phyloP scores from a whole-genome alignment of 2,888 invertebrate species.

The Eupithecia insigniata region DNA sequence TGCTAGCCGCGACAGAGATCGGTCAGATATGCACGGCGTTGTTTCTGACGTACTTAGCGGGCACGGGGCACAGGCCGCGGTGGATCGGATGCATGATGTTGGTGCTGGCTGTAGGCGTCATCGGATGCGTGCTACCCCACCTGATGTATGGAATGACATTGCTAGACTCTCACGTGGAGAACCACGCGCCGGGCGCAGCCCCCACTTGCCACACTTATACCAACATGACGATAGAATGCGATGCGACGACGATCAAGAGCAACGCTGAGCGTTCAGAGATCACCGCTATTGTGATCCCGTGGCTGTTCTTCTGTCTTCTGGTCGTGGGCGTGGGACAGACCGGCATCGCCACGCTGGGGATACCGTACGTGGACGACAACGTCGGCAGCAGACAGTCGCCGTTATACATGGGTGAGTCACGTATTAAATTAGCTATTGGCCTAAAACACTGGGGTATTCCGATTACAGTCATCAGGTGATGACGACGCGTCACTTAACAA shows the following conservation, averaged over 20 bases:
- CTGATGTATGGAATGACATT: slow-evolving; percentile 91
- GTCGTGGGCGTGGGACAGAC: slow-evolving; percentile 97
- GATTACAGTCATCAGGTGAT: background rate
- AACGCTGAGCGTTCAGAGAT: slow-evolving; percentile 89
- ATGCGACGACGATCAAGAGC: slow-evolving; percentile 85
- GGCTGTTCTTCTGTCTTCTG: slow-evolving; percentile 94
- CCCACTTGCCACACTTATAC: slow-evolving; percentile 62
- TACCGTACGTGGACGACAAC: slow-evolving; percentile 97
- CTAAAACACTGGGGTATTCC: slow-evolving; percentile 1
- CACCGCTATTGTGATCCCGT: slow-evolving; percentile 91
- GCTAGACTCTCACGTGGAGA: slow-evolving; percentile 77
- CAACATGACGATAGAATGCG: slow-evolving; percentile 74
- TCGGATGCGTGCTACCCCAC: slow-evolving; percentile 94
- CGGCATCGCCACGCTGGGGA: slow-evolving; percentile 95
- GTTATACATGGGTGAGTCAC: slow-evolving; percentile 92
- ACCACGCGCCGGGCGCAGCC: slow-evolving; percentile 68
- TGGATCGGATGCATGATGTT: slow-evolving; percentile 98
- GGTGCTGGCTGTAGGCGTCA: slow-evolving; percentile 92
- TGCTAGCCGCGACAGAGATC: slow-evolving; percentile 96
- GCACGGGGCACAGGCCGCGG: slow-evolving; percentile 95
- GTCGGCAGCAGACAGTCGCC: slow-evolving; percentile 96
- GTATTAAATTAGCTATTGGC: slow-evolving; percentile 6
- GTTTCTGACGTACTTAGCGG: slow-evolving; percentile 94
- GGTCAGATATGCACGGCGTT: slow-evolving; percentile 96
- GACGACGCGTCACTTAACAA: background rate